Base-by-base conservation (phyloP, 1,140 invertebrate species). In the Arion vulgaris region DNA sequence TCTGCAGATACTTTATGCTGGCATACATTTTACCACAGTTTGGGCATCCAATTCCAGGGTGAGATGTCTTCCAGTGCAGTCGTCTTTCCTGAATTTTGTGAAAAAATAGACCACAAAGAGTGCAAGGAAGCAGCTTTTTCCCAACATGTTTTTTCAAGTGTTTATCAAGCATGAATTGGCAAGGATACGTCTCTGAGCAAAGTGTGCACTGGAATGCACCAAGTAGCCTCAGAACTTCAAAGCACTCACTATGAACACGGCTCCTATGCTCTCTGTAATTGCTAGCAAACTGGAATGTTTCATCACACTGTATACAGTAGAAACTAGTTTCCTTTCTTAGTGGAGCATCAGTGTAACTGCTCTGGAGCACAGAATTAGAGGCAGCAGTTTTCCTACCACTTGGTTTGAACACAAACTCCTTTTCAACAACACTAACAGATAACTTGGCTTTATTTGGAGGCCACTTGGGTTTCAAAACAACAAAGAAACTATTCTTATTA, bases 11-110 rank as follows among this genome's bases (percentile, higher is more conserved):
- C 34, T 81, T 81, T 34, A 81, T 81, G 45, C 80, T 81, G 15
- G 80, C 80, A 49, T 81, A 81, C 80, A 81, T 81, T 74, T 81
- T 81, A 57, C 80, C 80, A 81, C 80, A 81, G 71, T 81, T 81
- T 13, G 80, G 80, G 39, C 80, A 81, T 32, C 80, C 80, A 38
- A 81, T 74, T 36, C 80, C 80, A 39, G 80, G 80, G 51, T 81
- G 80, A 38, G 51, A 69, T 5, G 69, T 73, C 41, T 81, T 81
- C 80, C 80, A 81, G 51, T 81, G 80, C 28, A 69, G 69, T 17
- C 80, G 80, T 11, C 80, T 34, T 45, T 81, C 80, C 69, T 81
- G 80, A 57, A 81, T 81, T 36, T 81, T 81, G 49, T 81, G 80
- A 81, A 81, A 81, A 15, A 49, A 26, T 9, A 81, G 36, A 39